These are phyloP conservation scores for Cryptomyrus ogoouensis DNA, from an alignment of 2,113 vertebrate genomes.

Conservation along the genomic window DNA sequence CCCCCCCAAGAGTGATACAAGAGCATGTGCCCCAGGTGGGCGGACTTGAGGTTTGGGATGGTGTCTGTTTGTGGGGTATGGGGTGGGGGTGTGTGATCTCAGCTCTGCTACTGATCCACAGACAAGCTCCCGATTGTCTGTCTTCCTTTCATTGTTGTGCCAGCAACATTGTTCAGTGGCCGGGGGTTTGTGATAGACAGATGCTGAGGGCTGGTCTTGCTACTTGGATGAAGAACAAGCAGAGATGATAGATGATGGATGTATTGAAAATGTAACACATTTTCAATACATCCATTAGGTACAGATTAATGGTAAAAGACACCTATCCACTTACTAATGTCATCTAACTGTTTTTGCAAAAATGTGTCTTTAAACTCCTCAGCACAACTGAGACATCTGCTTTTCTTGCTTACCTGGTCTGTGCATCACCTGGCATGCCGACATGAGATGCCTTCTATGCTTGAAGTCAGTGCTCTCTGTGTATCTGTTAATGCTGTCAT, in stretches of 20 bases:
- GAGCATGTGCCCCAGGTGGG: neutral
- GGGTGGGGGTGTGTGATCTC: neutral
- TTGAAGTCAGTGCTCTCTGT: neutral
- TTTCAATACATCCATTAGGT: neutral
- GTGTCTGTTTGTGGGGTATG: neutral
- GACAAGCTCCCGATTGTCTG: neutral
- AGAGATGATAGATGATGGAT: neutral
- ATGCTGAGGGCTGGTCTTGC: neutral
- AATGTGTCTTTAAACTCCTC: neutral
- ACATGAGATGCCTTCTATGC: neutral
- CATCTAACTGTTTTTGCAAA: neutral
- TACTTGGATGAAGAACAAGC: neutral
- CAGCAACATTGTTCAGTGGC: neutral
- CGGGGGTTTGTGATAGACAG: neutral
- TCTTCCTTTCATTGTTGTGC: neutral
- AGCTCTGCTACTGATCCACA: neutral
- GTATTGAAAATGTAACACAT: neutral
- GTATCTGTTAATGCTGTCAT: neutral
- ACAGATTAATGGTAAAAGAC: neutral
- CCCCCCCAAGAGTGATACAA: neutral
- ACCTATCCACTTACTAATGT: neutral
- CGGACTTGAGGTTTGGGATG: neutral
- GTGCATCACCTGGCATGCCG: neutral
- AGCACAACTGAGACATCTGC: neutral
- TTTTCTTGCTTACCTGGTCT: neutral